Base-by-base conservation (phyloP, 2,888 invertebrate species). In the Metellina segmentata region DNA sequence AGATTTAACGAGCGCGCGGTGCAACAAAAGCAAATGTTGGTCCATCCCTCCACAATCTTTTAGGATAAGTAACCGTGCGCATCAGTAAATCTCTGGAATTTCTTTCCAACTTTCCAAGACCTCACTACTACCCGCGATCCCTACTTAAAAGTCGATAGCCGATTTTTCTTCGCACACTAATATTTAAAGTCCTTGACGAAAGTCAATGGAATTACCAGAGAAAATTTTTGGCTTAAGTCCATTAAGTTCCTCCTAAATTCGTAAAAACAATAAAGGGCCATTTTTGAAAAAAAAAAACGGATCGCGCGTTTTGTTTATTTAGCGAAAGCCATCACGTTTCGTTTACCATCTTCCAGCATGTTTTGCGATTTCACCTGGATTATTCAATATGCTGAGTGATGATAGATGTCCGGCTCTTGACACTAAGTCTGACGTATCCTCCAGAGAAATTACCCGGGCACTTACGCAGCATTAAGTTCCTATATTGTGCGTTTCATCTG, bases 381-480 rank as follows among this genome's bases (percentile, higher is more conserved):
- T 79, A 90, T 85, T 83, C 85, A 82, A 90, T 90, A 90, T 83
- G 85, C 85, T 77, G 72, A 72, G 83, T 19, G 51, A 78, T 90
- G 90, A 90, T 90, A 79, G 81, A 90, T 89, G 53, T 49, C 48
- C 48, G 16, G 20, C 61, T 6, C 20, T 85, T 90, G 90, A 90
- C 90, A 78, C 71, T 90, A 90, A 90, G 90, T 83, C 85, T 90
- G 90, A 90, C 70, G 85, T 74, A 90, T 90, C 85, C 90, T 79
- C 69, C 79, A 53, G 61, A 48, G 53, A 83, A n/a, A 77, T 49
- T 11, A 51, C 77, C 71, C 52, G 51, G 8, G 7, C 19, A n/a
- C 75, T 90, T 71, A 90, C 72, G 85, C 78, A 61, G 85, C 82
- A 85, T 90, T 85, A 90, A 85, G 72, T 90, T 82, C 85, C 74